Evolutionary conservation across 2,888 invertebrate genomes (phyloP), one percentile per base, ranked within the genome.

Genomic region (Acleris literana): DNA sequence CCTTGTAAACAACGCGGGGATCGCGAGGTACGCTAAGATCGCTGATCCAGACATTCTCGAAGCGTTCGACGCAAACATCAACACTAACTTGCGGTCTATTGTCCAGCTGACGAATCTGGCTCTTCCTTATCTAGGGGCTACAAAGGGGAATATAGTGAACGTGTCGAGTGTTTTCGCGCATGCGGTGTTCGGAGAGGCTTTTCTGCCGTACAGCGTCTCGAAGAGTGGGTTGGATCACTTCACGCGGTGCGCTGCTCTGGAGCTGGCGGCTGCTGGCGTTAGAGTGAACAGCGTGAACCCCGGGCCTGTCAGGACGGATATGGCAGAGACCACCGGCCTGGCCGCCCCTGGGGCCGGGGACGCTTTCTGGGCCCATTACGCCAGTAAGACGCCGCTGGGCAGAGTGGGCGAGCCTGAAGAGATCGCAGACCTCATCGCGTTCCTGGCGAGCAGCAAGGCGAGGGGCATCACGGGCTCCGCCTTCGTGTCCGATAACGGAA

Each of bases 221-320:
- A 97, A 97, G 85, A 91, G 95, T 46, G 96, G 95, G 4, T 74
- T 96, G n/a, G 96, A 96, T 82, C 96, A 96, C 75, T 93, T 97
- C 71, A 96, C 96, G 0, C 87, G 94, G 71, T 94, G 95, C 75
- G 85, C 94, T 13, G 96, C 96, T 6, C 80, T 96, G 52, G 96
- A 94, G 73, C 80, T 95, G 39, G 94, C 93, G 67, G 71, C 82
- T 1, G 94, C 79, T 3, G 39, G 39, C 39, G 9, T 39, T 7
- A 39, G 39, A 39, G 39, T 39, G 39, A 39, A 39, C 39, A 88
- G 93, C 52, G 94, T 96, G 0, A 95, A 94, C 77, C 96, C 96
- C 22, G 96, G 96, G n/a, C 96, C 96, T 0, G 93, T 95, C 1
- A 95, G 69, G 4, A 81, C 82, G 0, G 76, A 77, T 29, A 70